phyloP scores from a whole-genome alignment of 92 coral and sea anemone species.

The Paramuricea clavata region DNA sequence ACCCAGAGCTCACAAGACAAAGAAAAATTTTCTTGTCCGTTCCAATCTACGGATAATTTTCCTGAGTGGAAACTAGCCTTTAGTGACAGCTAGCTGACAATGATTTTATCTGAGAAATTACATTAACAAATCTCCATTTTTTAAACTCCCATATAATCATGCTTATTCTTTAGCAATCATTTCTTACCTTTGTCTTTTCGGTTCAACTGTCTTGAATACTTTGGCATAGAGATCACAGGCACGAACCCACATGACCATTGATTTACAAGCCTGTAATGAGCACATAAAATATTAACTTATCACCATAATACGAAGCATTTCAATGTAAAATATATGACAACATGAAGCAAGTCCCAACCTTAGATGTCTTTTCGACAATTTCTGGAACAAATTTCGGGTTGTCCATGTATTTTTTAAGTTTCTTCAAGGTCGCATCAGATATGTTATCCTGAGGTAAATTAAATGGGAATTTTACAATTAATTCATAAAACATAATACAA shows the following conservation, averaged over 20 bases:
- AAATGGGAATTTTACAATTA: not conserved
- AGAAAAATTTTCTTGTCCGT: no score
- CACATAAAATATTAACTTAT: not conserved
- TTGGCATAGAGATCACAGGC: conserved; percentile 97
- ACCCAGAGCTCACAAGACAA: no score
- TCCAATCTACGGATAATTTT: no score
- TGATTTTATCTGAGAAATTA: no score
- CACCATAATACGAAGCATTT: not conserved
- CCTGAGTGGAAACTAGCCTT: no score
- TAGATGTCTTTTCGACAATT: conserved; percentile 94
- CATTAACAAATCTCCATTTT: not conserved
- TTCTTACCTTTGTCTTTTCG: conserved; percentile 81
- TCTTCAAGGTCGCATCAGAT: conserved; percentile 83
- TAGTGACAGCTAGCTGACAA: no score
- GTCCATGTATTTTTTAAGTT: conserved; percentile 95
- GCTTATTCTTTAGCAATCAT: no score
- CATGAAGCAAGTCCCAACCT: conserved; percentile 57
- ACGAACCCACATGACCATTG: conserved; percentile 99
- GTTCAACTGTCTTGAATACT: conserved; percentile 95
- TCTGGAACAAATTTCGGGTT: conserved; percentile 96
- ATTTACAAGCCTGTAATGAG: conserved; percentile 93
- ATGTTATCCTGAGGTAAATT: conserved; percentile 78
- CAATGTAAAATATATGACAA: not conserved
- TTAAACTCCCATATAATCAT: not conserved
- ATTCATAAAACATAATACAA: not conserved